A percentile compares a stretch with the other conserved stretches of the same genome.
Evolutionary conservation across 1,140 invertebrate species (phyloP).

Genomic region (Drosophila sucinea): DNA sequence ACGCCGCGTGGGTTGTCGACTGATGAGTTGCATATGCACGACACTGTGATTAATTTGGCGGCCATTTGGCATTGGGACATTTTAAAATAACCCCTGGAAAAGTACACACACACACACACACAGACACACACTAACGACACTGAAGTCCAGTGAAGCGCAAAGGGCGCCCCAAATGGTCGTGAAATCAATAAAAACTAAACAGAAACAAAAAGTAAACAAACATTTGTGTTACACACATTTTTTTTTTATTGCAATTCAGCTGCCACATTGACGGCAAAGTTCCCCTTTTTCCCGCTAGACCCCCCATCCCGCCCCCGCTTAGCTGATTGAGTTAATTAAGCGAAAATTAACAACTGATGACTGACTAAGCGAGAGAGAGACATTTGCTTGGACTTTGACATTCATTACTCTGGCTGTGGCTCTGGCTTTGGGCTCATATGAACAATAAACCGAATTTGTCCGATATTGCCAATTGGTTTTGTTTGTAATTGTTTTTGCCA

Average conservation of each 20-base stretch:
- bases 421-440: slow-evolving; percentile 24
- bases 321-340: slow-evolving; percentile 70
- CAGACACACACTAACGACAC: slow-evolving; percentile 6
- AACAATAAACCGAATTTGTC: slow-evolving; percentile 21
- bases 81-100: slow-evolving; percentile 26
- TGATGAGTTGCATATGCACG: slow-evolving; percentile 59
- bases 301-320: slow-evolving; percentile 47
- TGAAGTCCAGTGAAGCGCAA: slow-evolving; percentile 50
- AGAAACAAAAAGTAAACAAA: slow-evolving; percentile 55
- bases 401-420: background rate
- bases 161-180: slow-evolving; percentile 66
- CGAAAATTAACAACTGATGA: slow-evolving; percentile 63
- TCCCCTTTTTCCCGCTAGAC: slow-evolving; percentile 47
- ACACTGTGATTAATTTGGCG: slow-evolving; percentile 75
- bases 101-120: background rate
- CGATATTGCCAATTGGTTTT: slow-evolving; percentile 27
- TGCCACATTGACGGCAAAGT: slow-evolving; percentile 41
- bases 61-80: slow-evolving; percentile 44
- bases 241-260: slow-evolving; percentile 36
- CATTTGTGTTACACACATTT: slow-evolving; percentile 56
- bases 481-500: slow-evolving; percentile 47
- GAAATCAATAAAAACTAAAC: slow-evolving; percentile 77
- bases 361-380: slow-evolving; percentile 25
- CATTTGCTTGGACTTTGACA: slow-evolving; percentile 34
- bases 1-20: slow-evolving; percentile 61